These are phyloP conservation scores for Anabas testudineus DNA, from an alignment of 2,797 vertebrate species.

Conservation along the genomic window DNA sequence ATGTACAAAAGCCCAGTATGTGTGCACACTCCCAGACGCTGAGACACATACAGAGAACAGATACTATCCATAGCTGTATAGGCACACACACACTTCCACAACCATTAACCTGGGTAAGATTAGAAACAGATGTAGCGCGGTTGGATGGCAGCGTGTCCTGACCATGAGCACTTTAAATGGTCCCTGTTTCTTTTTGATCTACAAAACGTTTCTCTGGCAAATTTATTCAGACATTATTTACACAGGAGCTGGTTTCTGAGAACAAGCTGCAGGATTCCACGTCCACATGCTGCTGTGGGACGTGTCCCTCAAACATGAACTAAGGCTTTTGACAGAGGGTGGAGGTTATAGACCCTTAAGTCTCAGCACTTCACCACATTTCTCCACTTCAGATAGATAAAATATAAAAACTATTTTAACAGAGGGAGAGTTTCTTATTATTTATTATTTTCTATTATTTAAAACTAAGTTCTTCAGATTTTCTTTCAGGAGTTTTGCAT, in stretches of 20 bases:
- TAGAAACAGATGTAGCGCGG: conserved; percentile 32
- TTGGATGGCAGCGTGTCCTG: conserved; percentile 27
- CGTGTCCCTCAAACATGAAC: background rate
- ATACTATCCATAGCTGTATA: conserved; percentile 10
- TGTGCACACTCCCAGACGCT: background rate
- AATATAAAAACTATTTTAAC: too few relatives aligned
- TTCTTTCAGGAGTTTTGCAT: too few relatives aligned
- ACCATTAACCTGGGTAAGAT: conserved; percentile 38
- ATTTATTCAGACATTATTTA: conserved; percentile 54
- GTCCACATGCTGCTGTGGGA: conserved; percentile 8
- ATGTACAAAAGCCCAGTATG: conserved; percentile 13
- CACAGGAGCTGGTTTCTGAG: conserved; percentile 29
- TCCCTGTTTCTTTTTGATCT: conserved; percentile 52
- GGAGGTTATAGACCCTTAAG: too few relatives aligned
- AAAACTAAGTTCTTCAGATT: too few relatives aligned
- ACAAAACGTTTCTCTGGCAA: conserved; percentile 32
- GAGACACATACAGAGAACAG: conserved; percentile 20
- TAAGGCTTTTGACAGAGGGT: background rate
- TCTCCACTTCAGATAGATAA: too few relatives aligned
- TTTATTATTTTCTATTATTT: too few relatives aligned
- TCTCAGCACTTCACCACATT: too few relatives aligned
- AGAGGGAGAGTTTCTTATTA: too few relatives aligned
- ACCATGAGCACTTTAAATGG: conserved; percentile 46
- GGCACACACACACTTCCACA: background rate
- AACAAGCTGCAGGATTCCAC: conserved; percentile 3